Conservation (phyloP, 2,113 vertebrate genomes). For the Salvelinus namaycush region DNA sequence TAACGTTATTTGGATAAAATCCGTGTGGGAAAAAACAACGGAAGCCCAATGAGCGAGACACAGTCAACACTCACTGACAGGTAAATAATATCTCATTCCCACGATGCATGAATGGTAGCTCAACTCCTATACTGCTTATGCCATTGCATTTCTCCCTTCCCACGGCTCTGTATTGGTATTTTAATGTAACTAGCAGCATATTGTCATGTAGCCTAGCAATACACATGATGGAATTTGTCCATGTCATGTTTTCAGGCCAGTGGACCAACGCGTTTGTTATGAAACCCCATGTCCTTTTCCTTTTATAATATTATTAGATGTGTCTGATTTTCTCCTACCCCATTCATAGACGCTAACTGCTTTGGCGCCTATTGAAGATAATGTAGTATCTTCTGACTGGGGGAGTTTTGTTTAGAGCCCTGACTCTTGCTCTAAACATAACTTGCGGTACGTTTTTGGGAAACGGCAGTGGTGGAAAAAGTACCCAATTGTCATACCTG, state of each 20-base stretch:
- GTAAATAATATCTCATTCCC: slow-evolving; percentile 59
- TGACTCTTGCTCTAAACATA: too few species aligned
- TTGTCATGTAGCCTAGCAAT: neutral
- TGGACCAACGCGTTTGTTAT: neutral
- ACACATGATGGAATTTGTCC: neutral
- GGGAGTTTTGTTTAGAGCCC: too few species aligned
- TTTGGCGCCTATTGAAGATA: too few species aligned
- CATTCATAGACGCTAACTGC: too few species aligned
- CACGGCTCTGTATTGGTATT: neutral
- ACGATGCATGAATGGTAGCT: neutral
- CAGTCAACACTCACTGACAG: slow-evolving; percentile 93
- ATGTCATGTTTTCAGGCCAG: neutral
- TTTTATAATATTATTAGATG: too few species aligned
- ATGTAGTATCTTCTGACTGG: too few species aligned
- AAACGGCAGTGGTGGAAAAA: too few species aligned
- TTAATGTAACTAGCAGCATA: neutral
- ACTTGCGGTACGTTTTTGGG: too few species aligned
- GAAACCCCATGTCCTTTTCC: neutral
- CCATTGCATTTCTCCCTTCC: neutral
- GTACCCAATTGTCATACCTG: too few species aligned
- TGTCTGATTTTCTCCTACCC: too few species aligned
- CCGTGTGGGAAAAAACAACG: slow-evolving; percentile 55
- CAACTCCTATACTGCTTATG: neutral
- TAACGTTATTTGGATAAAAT: slow-evolving; percentile 84
- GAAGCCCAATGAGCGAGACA: slow-evolving; percentile 95